These are phyloP conservation scores for Huso huso DNA, from an alignment of 2,797 vertebrate genomes.

Conservation along the genomic window DNA sequence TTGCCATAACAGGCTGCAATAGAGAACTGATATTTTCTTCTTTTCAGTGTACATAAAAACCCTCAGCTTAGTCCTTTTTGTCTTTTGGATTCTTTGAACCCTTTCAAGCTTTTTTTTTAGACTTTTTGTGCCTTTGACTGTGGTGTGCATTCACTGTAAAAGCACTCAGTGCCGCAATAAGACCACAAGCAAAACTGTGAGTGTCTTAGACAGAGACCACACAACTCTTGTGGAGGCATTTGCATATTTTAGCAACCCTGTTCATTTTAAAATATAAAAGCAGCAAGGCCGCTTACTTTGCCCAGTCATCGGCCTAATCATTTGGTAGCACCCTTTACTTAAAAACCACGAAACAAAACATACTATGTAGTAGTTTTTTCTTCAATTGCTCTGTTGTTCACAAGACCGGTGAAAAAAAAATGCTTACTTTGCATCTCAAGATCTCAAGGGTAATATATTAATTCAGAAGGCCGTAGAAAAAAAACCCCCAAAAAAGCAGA, in stretches of 20 bases:
- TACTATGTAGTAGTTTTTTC: constrained; percentile 26
- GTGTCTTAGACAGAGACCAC: constrained; percentile 97
- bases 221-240: constrained; percentile 84
- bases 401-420: constrained; percentile 28
- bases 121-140: constrained; percentile 93
- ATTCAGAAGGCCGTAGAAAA: constrained; percentile 73
- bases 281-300: constrained; percentile 56
- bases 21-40: constrained; percentile 98
- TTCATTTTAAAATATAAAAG: constrained; percentile 68
- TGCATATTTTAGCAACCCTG: constrained; percentile 91
- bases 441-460: constrained; percentile 80
- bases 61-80: constrained; percentile 98
- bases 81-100: constrained; percentile 99
- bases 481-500: constrained; percentile 67
- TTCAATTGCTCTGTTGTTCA: background rate
- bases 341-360: background rate
- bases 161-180: constrained; percentile 93
- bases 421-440: constrained; percentile 54
- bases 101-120: constrained; percentile 95
- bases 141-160: constrained; percentile 98
- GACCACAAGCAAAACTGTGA: constrained; percentile 96
- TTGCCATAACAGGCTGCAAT: constrained; percentile 88
- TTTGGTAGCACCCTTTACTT: constrained; percentile 22
- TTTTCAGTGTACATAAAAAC: constrained; percentile 99
- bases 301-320: constrained; percentile 38